phyloP scores from a whole-genome alignment of 2,888 invertebrate genomes.

The Dioctria rufipes region DNA sequence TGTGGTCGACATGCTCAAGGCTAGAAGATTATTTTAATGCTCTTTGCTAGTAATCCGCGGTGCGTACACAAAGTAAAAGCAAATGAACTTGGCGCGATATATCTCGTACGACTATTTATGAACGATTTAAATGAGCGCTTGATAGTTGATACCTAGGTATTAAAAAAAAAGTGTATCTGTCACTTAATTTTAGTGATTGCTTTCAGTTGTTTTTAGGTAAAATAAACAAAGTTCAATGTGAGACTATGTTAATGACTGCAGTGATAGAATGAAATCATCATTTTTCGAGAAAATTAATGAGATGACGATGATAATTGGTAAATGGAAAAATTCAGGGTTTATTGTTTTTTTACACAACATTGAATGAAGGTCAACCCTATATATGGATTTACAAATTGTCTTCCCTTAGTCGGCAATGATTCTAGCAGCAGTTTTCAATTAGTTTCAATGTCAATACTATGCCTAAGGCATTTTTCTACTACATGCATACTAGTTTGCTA shows the following conservation, averaged over 20 bases:
- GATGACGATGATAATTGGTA: too few relatives aligned
- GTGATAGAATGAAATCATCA: neutral
- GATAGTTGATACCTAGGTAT: neutral
- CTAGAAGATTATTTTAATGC: conserved; percentile 1
- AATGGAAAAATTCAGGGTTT: too few relatives aligned
- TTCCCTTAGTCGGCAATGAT: too few relatives aligned
- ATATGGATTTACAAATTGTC: too few relatives aligned
- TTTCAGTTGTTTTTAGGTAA: neutral
- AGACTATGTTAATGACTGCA: conserved; percentile 6
- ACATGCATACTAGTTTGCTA: too few relatives aligned
- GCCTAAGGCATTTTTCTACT: too few relatives aligned
- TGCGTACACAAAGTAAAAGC: neutral
- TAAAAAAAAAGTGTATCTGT: neutral
- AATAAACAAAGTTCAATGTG: neutral
- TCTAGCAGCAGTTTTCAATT: too few relatives aligned
- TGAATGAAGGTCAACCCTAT: too few relatives aligned
- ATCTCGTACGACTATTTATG: neutral
- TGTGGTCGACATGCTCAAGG: conserved; percentile 20
- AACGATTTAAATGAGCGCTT: neutral
- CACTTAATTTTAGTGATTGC: neutral
- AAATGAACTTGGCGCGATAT: neutral
- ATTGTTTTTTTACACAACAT: too few relatives aligned
- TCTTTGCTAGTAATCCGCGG: neutral
- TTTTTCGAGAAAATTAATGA: neutral
- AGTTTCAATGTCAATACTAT: too few relatives aligned